Percentiles rank a stretch among this genome's conserved stretches.
Conservation (phyloP, 2,797 vertebrate species). For the Leptodactylus fallax region DNA sequence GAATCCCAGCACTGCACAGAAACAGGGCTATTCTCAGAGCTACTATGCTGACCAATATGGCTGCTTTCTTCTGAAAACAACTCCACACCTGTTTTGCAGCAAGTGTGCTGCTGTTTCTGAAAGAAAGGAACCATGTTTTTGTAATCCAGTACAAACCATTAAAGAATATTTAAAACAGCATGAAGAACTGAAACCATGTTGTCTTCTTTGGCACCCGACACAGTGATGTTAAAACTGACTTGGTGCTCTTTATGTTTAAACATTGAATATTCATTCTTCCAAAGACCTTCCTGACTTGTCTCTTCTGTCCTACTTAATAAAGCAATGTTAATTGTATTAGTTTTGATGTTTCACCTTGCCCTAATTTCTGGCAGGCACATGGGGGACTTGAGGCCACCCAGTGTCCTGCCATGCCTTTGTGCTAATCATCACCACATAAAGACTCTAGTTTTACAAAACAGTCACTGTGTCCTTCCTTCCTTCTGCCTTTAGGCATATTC, state of each 20-base stretch:
- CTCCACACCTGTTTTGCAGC: too few relatives aligned
- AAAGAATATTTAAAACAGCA: background rate
- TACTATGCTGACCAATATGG: too few relatives aligned
- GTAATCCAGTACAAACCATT: too few relatives aligned
- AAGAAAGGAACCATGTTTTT: too few relatives aligned
- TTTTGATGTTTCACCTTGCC: constrained; percentile 45
- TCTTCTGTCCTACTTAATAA: constrained; percentile 27
- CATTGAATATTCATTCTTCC: background rate
- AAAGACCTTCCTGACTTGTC: background rate
- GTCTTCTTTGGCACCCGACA: background rate
- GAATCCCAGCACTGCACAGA: too few relatives aligned
- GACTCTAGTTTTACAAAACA: constrained; percentile 47
- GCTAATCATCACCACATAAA: constrained; percentile 41
- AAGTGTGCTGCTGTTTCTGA: too few relatives aligned
- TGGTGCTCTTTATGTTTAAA: background rate
- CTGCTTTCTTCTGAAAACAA: too few relatives aligned
- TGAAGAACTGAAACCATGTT: background rate
- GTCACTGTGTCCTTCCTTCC: constrained; percentile 21
- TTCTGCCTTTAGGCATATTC: constrained; percentile 44
- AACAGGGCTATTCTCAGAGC: too few relatives aligned
- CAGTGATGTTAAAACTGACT: background rate
- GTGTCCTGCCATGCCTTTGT: constrained; percentile 13
- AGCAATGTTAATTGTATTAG: constrained; percentile 1
- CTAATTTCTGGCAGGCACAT: constrained; percentile 26
- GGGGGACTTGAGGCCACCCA: constrained; percentile 31